These are phyloP conservation scores for Papilio polyxenes DNA, from an alignment of 1,140 invertebrate genomes.

Conservation along the genomic window DNA sequence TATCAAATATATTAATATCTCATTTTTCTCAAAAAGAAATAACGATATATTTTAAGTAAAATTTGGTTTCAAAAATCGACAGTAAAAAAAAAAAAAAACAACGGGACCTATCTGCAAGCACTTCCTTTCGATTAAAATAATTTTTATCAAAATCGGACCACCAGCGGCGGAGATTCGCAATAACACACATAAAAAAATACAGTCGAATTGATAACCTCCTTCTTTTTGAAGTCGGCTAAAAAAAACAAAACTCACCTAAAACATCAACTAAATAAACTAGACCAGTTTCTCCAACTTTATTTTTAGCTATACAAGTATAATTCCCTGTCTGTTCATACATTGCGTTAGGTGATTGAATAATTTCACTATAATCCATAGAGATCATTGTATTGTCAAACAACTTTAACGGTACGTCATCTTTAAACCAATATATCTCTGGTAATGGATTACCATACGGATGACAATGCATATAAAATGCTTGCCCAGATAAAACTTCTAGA, in stretches of 20 bases:
- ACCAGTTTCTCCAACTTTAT: conserved; percentile 65
- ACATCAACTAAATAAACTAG: conserved; percentile 69
- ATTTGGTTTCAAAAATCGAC: no score
- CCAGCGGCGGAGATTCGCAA: no score
- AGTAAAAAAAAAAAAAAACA: no score
- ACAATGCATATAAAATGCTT: conserved; percentile 71
- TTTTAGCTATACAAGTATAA: conserved; percentile 75
- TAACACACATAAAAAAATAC: no score
- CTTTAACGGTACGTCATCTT: conserved; percentile 60
- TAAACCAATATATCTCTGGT: conserved; percentile 76
- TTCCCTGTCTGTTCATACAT: conserved; percentile 64
- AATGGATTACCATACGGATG: conserved; percentile 69
- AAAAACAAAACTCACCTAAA: conserved; percentile 59
- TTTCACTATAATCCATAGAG: conserved; percentile 65
- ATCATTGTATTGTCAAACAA: conserved; percentile 70
- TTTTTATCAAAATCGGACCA: no score
- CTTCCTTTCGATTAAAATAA: no score
- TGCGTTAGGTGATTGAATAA: conserved; percentile 56
- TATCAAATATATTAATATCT: no score
- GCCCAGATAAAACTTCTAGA: conserved; percentile 65
- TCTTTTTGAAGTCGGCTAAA: no score
- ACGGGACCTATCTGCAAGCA: no score
- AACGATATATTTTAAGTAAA: no score
- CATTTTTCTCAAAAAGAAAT: no score
- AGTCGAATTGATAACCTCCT: no score